A percentile compares a stretch with the other conserved stretches of the same genome.
Conservation (phyloP, 2,888 invertebrate genomes). For the Pedicia rivosa region DNA sequence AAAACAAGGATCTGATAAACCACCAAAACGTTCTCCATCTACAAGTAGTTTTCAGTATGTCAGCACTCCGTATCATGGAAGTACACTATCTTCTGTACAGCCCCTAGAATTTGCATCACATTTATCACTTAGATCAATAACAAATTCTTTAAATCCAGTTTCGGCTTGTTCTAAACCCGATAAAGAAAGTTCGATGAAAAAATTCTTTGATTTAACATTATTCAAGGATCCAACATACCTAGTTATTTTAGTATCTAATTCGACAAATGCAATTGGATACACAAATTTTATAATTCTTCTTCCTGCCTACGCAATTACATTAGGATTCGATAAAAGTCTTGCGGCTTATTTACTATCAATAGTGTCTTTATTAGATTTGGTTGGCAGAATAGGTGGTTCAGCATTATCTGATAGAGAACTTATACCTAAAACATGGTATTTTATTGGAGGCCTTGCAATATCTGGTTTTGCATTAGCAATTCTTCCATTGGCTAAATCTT, state of each 20-base stretch:
- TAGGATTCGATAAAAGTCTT: constrained; percentile 52
- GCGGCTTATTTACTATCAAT: constrained; percentile 62
- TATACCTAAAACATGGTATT: constrained; percentile 70
- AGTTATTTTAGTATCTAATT: constrained; percentile 68
- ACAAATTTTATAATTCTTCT: constrained; percentile 73
- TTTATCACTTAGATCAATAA: constrained; percentile 52
- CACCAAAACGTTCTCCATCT: constrained; percentile 54
- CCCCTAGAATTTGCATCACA: constrained; percentile 65
- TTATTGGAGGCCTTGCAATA: constrained; percentile 57
- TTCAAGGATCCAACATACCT: constrained; percentile 65
- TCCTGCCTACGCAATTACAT: constrained; percentile 55
- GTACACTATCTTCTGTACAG: constrained; percentile 55
- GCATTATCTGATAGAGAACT: constrained; percentile 61
- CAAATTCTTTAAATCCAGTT: constrained; percentile 38
- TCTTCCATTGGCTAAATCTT: constrained; percentile 50
- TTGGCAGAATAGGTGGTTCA: constrained; percentile 72
- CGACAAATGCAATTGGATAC: constrained; percentile 72
- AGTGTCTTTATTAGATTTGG: constrained; percentile 63
- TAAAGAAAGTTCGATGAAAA: constrained; percentile 27
- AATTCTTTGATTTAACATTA: constrained; percentile 58
- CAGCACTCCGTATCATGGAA: constrained; percentile 73
- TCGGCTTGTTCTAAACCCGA: too few species aligned
- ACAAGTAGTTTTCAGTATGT: constrained; percentile 72
- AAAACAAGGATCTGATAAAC: constrained; percentile 18
- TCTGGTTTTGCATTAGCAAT: constrained; percentile 60